Conservation (phyloP, 2,888 invertebrate genomes). For the Athalia rosae region DNA sequence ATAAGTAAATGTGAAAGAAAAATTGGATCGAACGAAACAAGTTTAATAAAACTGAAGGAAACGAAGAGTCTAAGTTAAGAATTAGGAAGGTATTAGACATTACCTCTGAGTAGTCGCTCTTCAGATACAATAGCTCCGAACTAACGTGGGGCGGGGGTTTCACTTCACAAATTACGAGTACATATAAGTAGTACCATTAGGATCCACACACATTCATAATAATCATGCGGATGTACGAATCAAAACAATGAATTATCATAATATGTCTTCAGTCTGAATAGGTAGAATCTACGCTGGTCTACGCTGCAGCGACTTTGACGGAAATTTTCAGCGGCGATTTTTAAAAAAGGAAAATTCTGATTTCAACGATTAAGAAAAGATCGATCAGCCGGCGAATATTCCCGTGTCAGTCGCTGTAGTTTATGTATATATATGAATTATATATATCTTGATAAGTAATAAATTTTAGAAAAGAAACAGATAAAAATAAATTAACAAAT, state of each 20-base stretch:
- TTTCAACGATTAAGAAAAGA: not conserved
- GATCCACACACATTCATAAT: slow-evolving; percentile 49
- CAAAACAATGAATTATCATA: slow-evolving; percentile 67
- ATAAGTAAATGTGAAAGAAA: too few species aligned
- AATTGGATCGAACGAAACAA: too few species aligned
- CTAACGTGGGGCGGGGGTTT: slow-evolving; percentile 17
- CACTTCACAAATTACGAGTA: slow-evolving; percentile 26
- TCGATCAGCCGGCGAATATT: not conserved
- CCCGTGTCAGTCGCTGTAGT: slow-evolving; percentile 22
- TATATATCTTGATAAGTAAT: too few species aligned
- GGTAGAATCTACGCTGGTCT: slow-evolving; percentile 38
- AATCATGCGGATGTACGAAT: slow-evolving; percentile 58
- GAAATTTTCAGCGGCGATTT: not conserved
- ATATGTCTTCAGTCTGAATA: slow-evolving; percentile 58
- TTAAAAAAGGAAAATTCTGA: not conserved
- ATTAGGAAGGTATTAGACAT: slow-evolving; percentile 38
- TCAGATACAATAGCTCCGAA: slow-evolving; percentile 42
- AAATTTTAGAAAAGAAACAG: too few species aligned
- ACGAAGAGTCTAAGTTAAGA: slow-evolving; percentile 9
- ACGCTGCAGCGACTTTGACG: slow-evolving; percentile 32
- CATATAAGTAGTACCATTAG: slow-evolving; percentile 23
- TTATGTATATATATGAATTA: not conserved
- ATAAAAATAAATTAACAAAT: slow-evolving; percentile 21
- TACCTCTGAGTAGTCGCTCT: slow-evolving; percentile 40
- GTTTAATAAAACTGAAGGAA: not conserved